A percentile compares a stretch with the other conserved stretches of the same genome.
These are phyloP conservation scores for Drosophila infuscata DNA, from an alignment of 2,888 invertebrate genomes.

Conservation along the genomic window DNA sequence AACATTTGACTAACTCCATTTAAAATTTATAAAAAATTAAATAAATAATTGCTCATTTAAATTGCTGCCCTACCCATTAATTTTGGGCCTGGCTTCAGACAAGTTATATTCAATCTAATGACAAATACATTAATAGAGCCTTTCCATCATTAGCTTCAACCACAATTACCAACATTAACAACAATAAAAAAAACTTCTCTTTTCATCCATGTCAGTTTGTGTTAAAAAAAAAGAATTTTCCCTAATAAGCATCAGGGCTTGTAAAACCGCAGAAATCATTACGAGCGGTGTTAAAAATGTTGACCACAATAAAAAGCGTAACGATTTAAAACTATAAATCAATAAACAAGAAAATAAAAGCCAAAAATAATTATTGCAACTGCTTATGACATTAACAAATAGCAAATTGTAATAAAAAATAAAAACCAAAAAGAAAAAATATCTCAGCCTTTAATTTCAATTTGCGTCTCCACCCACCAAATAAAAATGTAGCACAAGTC, in stretches of 20 bases:
- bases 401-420: conserved; percentile 68
- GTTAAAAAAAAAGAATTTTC: conserved; percentile 15
- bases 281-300: conserved; percentile 57
- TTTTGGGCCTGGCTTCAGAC: background rate
- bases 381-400: conserved; percentile 69
- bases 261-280: conserved; percentile 60
- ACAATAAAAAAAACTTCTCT: background rate
- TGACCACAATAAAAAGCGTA: conserved; percentile 53
- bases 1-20: background rate
- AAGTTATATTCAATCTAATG: background rate
- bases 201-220: background rate
- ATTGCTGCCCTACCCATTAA: background rate
- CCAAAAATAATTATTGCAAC: conserved; percentile 48
- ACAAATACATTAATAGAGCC: background rate
- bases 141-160: conserved; percentile 33
- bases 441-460: conserved; percentile 36
- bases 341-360: conserved; percentile 51
- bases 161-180: conserved; percentile 45
- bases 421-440: background rate
- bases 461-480: conserved; percentile 9
- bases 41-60: background rate
- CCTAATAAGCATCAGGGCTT: conserved; percentile 17
- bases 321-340: conserved; percentile 64
- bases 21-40: background rate
- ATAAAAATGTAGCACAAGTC: conserved; percentile 64